Conservation (phyloP, 2,888 invertebrate genomes). For the Dynastes hyllus region DNA sequence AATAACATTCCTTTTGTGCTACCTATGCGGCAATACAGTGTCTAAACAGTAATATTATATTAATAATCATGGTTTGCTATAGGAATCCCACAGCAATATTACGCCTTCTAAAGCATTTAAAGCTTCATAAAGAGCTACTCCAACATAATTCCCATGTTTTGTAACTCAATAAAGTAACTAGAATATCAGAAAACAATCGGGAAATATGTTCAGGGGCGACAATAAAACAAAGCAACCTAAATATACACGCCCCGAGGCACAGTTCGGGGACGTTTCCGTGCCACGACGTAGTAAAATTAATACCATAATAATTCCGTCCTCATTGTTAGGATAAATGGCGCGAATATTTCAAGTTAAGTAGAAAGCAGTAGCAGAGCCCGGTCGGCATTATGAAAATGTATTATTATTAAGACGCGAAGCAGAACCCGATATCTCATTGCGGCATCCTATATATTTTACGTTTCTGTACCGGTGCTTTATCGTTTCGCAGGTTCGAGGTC, state of each 20-base stretch:
- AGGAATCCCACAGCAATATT: too few species aligned
- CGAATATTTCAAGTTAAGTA: conserved; percentile 8
- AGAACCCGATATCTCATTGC: neutral
- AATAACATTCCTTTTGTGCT: too few species aligned
- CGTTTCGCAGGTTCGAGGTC: conserved; percentile 61
- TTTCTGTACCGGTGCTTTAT: conserved; percentile 47
- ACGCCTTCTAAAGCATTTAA: too few species aligned
- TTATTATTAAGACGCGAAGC: conserved; percentile 4
- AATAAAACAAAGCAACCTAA: neutral
- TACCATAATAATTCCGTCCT: conserved; percentile 1
- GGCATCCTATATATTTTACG: conserved; percentile 11
- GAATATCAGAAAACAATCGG: too few species aligned
- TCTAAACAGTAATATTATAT: too few species aligned
- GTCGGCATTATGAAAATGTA: conserved; percentile 18
- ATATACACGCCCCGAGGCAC: neutral
- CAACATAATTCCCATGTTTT: too few species aligned
- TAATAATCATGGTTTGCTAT: too few species aligned
- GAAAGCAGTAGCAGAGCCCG: neutral
- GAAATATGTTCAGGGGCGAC: neutral
- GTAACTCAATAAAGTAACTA: too few species aligned
- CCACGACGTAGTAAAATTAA: neutral
- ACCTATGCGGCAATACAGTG: too few species aligned
- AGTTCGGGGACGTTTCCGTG: neutral
- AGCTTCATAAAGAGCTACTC: too few species aligned
- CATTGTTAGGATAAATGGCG: conserved; percentile 13